Percentiles rank a stretch among this genome's conserved stretches.
phyloP scores from a whole-genome alignment of 1,140 invertebrate genomes.

The Reticulitermes speratus region DNA sequence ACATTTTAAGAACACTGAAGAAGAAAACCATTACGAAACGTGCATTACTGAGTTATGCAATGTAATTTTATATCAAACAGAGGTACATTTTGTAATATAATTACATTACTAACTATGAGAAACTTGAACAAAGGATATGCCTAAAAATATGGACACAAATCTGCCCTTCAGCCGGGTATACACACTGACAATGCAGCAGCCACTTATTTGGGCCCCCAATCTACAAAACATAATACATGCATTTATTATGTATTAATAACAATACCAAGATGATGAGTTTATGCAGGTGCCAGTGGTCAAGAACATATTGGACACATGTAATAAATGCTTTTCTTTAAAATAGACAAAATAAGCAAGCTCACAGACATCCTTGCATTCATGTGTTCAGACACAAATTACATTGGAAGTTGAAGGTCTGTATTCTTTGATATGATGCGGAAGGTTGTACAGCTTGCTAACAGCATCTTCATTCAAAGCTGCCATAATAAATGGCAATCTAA shows the following conservation, averaged over 20 bases:
- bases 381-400: background rate
- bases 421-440: constrained; percentile 28
- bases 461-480: constrained; percentile 18
- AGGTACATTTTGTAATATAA: background rate
- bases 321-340: background rate
- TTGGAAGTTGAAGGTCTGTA: background rate
- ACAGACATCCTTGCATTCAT: background rate
- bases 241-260: background rate
- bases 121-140: too few species aligned
- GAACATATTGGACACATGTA: background rate
- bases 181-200: background rate
- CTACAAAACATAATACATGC: background rate
- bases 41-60: background rate
- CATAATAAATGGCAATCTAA: constrained; percentile 22
- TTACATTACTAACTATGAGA: too few species aligned
- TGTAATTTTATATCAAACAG: background rate
- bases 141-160: background rate
- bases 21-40: background rate
- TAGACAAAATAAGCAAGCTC: background rate
- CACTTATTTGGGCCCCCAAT: background rate
- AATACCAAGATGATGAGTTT: background rate
- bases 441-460: constrained; percentile 23
- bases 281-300: background rate
- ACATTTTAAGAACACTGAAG: background rate
- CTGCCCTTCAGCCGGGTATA: background rate